Percentiles rank a stretch among this genome's conserved stretches.
phyloP scores from a whole-genome alignment of 2,797 vertebrate species.

The Amphiprion clarkii region DNA sequence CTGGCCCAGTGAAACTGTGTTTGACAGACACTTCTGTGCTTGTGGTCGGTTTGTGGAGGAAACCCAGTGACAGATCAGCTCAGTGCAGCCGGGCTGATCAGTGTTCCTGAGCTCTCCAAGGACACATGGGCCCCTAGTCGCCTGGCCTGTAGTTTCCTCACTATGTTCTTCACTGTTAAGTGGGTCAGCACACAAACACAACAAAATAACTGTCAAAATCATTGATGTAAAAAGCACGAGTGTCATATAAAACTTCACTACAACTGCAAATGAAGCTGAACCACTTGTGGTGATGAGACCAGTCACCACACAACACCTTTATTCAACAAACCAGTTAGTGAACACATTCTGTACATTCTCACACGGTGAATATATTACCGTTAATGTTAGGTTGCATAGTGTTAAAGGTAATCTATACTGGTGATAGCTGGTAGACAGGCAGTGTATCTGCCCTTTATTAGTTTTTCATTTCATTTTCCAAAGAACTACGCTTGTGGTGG shows the following conservation, averaged over 20 bases:
- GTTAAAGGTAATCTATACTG: conserved; percentile 37
- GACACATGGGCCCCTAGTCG: conserved; percentile 37
- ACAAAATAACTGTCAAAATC: background rate
- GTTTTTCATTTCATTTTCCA: conserved; percentile 15
- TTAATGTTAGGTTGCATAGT: conserved; percentile 42
- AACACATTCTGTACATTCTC: conserved; percentile 59
- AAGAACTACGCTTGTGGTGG: conserved; percentile 2
- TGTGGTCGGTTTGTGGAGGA: conserved; percentile 80
- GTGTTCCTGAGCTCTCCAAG: conserved; percentile 40
- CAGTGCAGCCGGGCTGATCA: conserved; percentile 75
- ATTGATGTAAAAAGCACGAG: background rate
- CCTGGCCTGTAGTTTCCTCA: conserved; percentile 38
- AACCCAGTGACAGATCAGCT: conserved; percentile 85
- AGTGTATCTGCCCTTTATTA: conserved; percentile 13
- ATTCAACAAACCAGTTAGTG: conserved; percentile 59
- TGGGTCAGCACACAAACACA: conserved; percentile 11
- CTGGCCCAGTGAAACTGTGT: conserved; percentile 35
- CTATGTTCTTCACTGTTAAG: background rate
- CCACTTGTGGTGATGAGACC: conserved; percentile 50
- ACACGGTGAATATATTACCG: conserved; percentile 40
- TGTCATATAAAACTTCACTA: no score
- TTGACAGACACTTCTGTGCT: conserved; percentile 75
- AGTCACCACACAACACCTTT: conserved; percentile 71
- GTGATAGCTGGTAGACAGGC: conserved; percentile 11
- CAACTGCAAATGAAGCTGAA: background rate